Conservation (phyloP, 1,140 invertebrate genomes). For the Anastrepha ludens region DNA sequence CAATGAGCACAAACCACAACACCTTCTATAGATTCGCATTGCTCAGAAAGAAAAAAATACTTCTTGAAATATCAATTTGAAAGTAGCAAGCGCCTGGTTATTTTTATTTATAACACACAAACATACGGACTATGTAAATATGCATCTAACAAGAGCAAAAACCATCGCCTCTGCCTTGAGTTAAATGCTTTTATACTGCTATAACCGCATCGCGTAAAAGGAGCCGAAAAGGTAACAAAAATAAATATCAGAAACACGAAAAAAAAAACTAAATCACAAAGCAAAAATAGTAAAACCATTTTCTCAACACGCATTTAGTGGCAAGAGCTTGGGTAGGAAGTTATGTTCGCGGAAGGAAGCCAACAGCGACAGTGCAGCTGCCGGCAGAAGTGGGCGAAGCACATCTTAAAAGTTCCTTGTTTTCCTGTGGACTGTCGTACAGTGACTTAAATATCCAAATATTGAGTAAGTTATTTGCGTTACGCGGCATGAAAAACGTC, state of each 20-base stretch:
- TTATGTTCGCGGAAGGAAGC: constrained; percentile 18
- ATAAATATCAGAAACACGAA: background rate
- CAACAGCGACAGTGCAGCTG: background rate
- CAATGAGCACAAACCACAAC: too few relatives aligned
- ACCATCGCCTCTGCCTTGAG: background rate
- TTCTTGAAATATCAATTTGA: background rate
- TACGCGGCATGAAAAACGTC: background rate
- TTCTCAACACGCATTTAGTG: background rate
- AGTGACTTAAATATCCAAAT: background rate
- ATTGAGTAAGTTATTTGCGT: constrained; percentile 33
- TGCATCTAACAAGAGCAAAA: background rate
- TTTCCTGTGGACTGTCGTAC: background rate
- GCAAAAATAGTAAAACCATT: background rate
- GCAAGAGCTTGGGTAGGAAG: background rate
- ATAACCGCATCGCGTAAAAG: background rate
- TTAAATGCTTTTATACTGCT: background rate
- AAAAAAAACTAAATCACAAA: background rate
- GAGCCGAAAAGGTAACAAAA: background rate
- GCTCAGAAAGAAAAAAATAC: background rate
- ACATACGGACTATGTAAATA: too few relatives aligned
- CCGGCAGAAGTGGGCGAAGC: constrained; percentile 4
- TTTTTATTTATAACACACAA: too few relatives aligned
- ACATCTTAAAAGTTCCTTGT: constrained; percentile 20
- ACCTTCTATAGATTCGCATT: too few relatives aligned
- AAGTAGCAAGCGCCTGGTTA: background rate